phyloP scores from a whole-genome alignment of 2,113 vertebrate species.

The Clarias batrachus region DNA sequence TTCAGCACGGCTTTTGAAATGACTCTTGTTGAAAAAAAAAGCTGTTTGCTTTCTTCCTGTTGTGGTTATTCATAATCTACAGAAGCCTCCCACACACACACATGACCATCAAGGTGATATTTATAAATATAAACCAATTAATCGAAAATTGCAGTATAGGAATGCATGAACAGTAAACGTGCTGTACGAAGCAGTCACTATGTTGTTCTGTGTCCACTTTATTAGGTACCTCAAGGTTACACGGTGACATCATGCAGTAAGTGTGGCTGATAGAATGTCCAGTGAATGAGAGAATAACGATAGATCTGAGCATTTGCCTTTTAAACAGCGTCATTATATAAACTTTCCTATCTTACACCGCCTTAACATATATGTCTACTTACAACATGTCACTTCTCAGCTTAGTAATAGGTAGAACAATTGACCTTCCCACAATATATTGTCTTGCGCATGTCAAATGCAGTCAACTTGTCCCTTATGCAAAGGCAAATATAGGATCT shows the following conservation, averaged over 20 bases:
- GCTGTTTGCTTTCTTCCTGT: constrained; percentile 3
- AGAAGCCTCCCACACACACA: neutral
- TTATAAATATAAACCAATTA: neutral
- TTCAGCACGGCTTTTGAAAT: neutral
- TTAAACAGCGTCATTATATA: neutral
- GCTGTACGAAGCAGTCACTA: neutral
- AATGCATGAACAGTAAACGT: neutral
- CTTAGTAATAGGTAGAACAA: no score
- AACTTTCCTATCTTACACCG: neutral
- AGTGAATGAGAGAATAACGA: no score
- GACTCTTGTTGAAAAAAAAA: no score
- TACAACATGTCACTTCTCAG: no score
- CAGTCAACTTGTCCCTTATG: no score
- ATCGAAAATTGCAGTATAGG: neutral
- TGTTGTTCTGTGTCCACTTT: neutral
- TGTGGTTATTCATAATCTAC: neutral
- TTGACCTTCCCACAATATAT: no score
- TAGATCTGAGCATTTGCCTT: neutral
- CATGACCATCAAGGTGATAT: neutral
- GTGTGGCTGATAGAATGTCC: neutral
- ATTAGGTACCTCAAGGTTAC: neutral
- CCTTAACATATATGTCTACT: neutral
- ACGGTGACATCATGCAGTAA: neutral
- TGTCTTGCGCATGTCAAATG: no score
- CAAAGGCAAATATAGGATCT: no score